Evolutionary conservation across 2,888 invertebrate species (phyloP), one percentile per base, ranked within the genome.

Genomic region (Caenorhabditis sp.): DNA sequence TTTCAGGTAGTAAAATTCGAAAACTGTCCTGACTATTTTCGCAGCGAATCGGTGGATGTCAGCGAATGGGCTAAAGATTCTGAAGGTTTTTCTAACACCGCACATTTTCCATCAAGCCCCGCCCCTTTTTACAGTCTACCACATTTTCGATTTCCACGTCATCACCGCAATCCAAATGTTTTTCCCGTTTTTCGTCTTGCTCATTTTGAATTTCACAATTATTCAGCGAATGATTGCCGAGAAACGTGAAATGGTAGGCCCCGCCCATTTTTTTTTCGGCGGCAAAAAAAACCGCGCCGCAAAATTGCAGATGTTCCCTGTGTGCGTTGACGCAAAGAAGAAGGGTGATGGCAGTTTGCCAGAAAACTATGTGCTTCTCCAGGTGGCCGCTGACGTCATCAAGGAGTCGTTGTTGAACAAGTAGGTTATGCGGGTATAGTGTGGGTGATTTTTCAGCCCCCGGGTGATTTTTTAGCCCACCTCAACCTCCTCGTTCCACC

Each of bases 131-230:
- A 5, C 36, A 36, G 74, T 67, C 12, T 80, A 72, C 19, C 53
- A 68, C 12, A 64, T 78, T 19, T 80, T 75, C 50, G 80, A 80
- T 51, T 76, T 77, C 50, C 76, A 76, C 50, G 55, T 78, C 51
- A 81, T 79, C 58, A 76, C 77, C 5, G 73, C 70, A 36, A 57
- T 82, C 23, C 80, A 82, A 69, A 82, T 77, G 71, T 73, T 78
- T 43, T 73, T 82, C 51, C 82, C 82, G n/a, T 82, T 82, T 58
- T 59, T 79, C 21, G 69, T 82, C 5, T 71, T 82, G 23, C 66
- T 81, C n/a, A 59, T 79, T 50, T 66, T 82, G 24, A 82, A 82
- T 55, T 55, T 77, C 0, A 75, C 80, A 43, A 82, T 82, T 60
- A 72, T 82, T 60, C 69, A 77, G 37, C 57, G 80, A 63, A 59